phyloP scores from a whole-genome alignment of 2,888 invertebrate species.

The Anthoptus insignis region DNA sequence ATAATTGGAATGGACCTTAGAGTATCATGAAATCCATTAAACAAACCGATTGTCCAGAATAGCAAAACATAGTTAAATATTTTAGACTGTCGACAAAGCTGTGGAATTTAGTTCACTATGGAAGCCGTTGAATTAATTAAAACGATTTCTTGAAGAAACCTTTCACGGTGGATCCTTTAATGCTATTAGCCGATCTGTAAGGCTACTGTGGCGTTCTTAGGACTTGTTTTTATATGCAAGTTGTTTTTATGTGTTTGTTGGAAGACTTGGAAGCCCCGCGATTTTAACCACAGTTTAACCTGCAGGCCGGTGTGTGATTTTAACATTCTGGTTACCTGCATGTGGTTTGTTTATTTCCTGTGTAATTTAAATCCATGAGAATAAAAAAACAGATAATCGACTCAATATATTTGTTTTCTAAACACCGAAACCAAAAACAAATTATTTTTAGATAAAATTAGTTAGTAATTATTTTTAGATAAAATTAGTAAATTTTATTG shows the following conservation, averaged over 20 bases:
- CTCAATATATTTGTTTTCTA: no score
- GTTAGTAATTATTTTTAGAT: no score
- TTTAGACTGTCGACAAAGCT: conserved; percentile 25
- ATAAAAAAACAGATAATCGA: no score
- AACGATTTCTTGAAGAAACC: conserved; percentile 58
- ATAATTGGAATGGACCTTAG: conserved; percentile 5
- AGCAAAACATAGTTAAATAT: conserved; percentile 23
- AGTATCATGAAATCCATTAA: conserved; percentile 28
- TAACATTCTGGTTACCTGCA: conserved; percentile 3
- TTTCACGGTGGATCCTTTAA: conserved; percentile 62
- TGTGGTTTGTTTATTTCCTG: conserved; percentile 23
- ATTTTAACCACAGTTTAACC: conserved; percentile 8
- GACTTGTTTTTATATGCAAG: conserved; percentile 25
- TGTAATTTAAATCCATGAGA: not conserved
- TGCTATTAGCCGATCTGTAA: conserved; percentile 43
- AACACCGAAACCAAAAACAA: no score
- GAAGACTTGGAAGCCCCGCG: conserved; percentile 22
- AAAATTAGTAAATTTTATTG: no score
- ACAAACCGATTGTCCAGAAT: conserved; percentile 22
- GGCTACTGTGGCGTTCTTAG: conserved; percentile 43
- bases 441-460: no score
- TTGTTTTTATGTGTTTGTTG: conserved; percentile 12
- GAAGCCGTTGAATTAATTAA: conserved; percentile 33
- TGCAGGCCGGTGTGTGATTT: conserved; percentile 14
- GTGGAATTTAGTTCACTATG: conserved; percentile 24